Base-by-base conservation (phyloP, 2,113 vertebrate genomes). In the Narcine bancroftii region DNA sequence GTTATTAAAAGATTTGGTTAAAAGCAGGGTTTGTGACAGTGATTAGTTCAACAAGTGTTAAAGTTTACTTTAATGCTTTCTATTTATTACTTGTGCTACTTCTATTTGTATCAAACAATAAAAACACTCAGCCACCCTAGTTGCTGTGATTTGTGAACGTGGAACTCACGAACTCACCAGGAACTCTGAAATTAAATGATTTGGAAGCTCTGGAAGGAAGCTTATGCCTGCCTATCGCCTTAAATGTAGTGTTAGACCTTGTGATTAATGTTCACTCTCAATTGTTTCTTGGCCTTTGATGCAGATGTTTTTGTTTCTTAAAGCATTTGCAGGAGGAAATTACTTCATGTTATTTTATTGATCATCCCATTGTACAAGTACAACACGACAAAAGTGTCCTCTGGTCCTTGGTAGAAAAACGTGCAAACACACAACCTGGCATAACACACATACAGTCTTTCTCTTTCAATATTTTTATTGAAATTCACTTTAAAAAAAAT, bases 31-130 rank as follows among this genome's bases (percentile, higher is more conserved):
- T 66, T 42, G 63, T 71, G 63, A 91, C 36, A 24, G 89, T 71
- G 89, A 91, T 21, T 91, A 26, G 42, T 91, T 69, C 45, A 39
- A 33, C 47, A 39, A 91, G 42, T 91, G 89, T 91, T 91, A 13
- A 69, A 71, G 11, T 71, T 56, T 69, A 26, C 71, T 10, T n/a
- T 42, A 6, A 91, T 91, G 65, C 39, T 91, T 71, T 71, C 89
- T 91, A 91, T 91, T 91, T 91, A 91, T 91, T 91, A 91, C 17
- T 39, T 91, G 42, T 91, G 65, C 39, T 42, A 45, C 47, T 71
- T 91, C 89, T 33, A 69, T 69, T 15, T 3, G 26, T 29, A 47
- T 45, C 89, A 45, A 45, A 21, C 89, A 91, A 91, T 91, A 91
- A 91, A 91, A 45, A 21, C 66, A 91, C 89, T 69, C 42, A 33